These are phyloP conservation scores for Orgyia antiqua DNA, from an alignment of 2,888 invertebrate genomes.

Conservation along the genomic window DNA sequence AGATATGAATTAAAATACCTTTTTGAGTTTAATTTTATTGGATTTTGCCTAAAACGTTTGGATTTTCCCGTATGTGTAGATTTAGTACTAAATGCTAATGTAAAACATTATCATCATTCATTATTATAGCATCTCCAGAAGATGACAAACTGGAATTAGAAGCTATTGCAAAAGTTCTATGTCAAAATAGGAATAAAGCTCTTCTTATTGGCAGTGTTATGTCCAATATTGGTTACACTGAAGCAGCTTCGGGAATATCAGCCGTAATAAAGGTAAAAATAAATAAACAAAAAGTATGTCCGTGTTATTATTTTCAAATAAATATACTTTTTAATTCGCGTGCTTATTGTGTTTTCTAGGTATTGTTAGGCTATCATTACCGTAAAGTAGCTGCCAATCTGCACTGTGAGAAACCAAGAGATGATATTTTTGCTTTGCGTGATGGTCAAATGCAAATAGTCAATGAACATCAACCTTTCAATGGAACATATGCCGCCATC, in stretches of 20 bases:
- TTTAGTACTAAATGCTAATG: too few species aligned
- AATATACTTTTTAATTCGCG: too few species aligned
- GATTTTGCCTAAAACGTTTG: too few species aligned
- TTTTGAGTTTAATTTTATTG: too few species aligned
- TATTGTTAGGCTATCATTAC: conserved; percentile 81
- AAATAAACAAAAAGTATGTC: too few species aligned
- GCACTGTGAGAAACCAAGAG: conserved; percentile 79
- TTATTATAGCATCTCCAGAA: conserved; percentile 55
- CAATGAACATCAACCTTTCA: conserved; percentile 73
- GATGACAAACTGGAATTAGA: conserved; percentile 83
- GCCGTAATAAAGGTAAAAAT: conserved; percentile 75
- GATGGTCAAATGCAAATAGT: conserved; percentile 78
- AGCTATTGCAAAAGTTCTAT: conserved; percentile 78
- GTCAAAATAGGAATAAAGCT: conserved; percentile 71
- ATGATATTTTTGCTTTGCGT: conserved; percentile 65
- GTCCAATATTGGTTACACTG: conserved; percentile 67
- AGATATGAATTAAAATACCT: too few species aligned
- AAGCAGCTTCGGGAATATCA: conserved; percentile 68
- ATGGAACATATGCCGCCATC: conserved; percentile 62
- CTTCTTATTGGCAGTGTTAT: conserved; percentile 76
- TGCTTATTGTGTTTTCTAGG: conserved; percentile 26
- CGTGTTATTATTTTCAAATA: too few species aligned
- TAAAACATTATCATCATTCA: conserved; percentile 67
- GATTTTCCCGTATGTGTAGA: too few species aligned
- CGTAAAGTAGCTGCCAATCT: conserved; percentile 85